Base-by-base conservation (phyloP, 1,140 invertebrate genomes). In the Globodera ellingtonae region DNA sequence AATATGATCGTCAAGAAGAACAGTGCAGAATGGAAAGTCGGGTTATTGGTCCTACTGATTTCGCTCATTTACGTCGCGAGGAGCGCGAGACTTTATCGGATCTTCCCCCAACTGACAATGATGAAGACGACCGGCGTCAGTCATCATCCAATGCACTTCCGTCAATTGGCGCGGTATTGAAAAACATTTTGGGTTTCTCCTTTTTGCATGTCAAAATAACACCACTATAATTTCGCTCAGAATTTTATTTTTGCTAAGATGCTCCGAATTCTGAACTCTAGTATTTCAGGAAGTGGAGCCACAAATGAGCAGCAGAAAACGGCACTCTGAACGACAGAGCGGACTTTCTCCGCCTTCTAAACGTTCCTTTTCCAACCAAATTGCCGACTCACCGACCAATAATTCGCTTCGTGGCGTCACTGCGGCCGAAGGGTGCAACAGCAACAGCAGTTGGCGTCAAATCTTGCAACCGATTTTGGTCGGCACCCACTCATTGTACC, bases 391-490 rank as follows among this genome's bases (percentile, higher is more conserved):
- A 6, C 62, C 46, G 47, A 48, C 44, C 8, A 50, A 35, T 5
- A 44, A 7, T 77, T 46, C 46, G 24, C 21, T 77, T 7, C 35
- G 48, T 52, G 80, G 71, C 21, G 59, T 62, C n/a, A 79, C 75
- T 62, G 65, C 62, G 0, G n/a, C 24, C 48, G 47, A 72, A 13
- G 80, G 78, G 7, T 44, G 81, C 3, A 79, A 79, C 59, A 82
- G 81, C 74, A 82, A 82, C 65, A 84, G 82, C 50, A 77, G 71
- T 66, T 82, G 79, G 79, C 67, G 73, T n/a, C 35, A 79, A 80
- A 76, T 67, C 44, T 84, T 84, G 72, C 84, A 79, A n/a, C 84
- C 81, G 35, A 78, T 84, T 46, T 48, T 84, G 47, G 72, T 84
- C 52, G 83, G 83, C 48, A 73, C 80, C 0, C 67, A 84, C 62